A percentile compares a stretch with the other conserved stretches of the same genome.
These are phyloP conservation scores for cat (Felis catus) DNA, from an alignment of 2,113 vertebrate species.

Conservation along the genomic window F.catus_Fca126_mat1.0 CM031421.1:94927001-94927500, in stretches of 20 bases:
- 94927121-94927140: not conserved
- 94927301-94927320: not conserved
- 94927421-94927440: not conserved
- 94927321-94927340: not conserved
- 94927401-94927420: not conserved
- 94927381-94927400: not conserved
- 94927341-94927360: not conserved
- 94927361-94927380: not conserved
- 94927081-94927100: not conserved
- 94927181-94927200: not conserved
- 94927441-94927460: not conserved
- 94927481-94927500: not conserved
- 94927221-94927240: not conserved
- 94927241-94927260: not conserved
- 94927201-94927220: not conserved
- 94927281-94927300: not conserved
- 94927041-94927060: not conserved
- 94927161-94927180: not conserved
- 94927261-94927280: not conserved
- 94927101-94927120: not conserved
- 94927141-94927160: not conserved
- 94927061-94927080: not conserved
- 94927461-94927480: not conserved
- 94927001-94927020: not conserved
- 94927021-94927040: not conserved